These are phyloP conservation scores for Hyphantria cunea DNA, from an alignment of 1,140 invertebrate species.

Conservation along the genomic window DNA sequence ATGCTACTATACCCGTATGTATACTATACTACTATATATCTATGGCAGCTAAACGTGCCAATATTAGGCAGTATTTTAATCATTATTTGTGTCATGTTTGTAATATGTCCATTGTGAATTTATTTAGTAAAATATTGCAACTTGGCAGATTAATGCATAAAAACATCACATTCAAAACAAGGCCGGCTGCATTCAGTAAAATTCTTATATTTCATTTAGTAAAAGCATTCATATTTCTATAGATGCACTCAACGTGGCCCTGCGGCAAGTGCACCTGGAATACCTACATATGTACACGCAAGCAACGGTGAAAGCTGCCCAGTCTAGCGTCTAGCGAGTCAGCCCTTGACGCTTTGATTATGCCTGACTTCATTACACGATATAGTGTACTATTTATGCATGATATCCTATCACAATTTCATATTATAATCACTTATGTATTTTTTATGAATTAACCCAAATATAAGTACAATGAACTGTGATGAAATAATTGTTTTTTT, in stretches of 20 bases:
- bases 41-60: no score
- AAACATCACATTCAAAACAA: no score
- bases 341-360: slow-evolving; percentile 27
- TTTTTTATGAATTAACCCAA: background rate
- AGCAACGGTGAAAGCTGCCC: slow-evolving; percentile 24
- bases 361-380: slow-evolving; percentile 12
- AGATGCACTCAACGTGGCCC: slow-evolving; percentile 4
- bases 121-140: no score
- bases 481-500: background rate
- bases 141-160: no score
- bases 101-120: no score
- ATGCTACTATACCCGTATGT: no score
- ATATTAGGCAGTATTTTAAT: no score
- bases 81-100: no score
- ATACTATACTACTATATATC: no score
- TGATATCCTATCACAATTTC: no score
- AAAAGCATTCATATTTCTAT: slow-evolving; percentile 6
- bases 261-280: slow-evolving; percentile 16
- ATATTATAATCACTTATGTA: background rate
- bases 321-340: slow-evolving; percentile 19
- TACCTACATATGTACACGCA: slow-evolving; percentile 10
- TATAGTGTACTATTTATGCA: background rate
- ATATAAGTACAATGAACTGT: background rate
- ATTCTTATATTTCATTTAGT: background rate
- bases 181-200: no score